Conservation (phyloP, 2,113 vertebrate genomes). For the Glaucidium brasilianum region DNA sequence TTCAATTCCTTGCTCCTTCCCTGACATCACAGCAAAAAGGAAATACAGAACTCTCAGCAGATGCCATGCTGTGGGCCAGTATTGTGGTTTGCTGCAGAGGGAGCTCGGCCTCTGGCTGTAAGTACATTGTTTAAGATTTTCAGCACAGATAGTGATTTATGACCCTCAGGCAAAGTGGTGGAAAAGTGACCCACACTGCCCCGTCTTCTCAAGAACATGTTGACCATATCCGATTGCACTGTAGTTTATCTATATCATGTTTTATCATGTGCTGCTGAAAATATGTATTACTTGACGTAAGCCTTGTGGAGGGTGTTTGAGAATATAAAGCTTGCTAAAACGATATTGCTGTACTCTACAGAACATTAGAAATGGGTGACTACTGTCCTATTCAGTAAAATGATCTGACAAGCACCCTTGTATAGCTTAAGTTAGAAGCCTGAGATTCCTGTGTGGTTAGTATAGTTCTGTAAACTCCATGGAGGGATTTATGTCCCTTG, state of each 20-base stretch:
- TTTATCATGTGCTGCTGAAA: not conserved
- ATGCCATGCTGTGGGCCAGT: not conserved
- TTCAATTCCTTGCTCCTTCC: not conserved
- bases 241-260: not conserved
- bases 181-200: not conserved
- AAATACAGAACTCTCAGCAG: too few species aligned
- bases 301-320: not conserved
- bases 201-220: not conserved
- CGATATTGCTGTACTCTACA: not conserved
- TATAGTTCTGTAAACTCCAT: not conserved
- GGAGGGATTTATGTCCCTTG: not conserved
- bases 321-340: not conserved
- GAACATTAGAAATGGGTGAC: not conserved
- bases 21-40: not conserved
- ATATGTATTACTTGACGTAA: not conserved
- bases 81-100: not conserved
- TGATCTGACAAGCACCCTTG: rapidly evolving
- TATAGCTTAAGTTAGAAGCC: not conserved
- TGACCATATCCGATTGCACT: not conserved
- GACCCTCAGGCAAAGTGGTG: not conserved
- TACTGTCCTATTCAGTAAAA: not conserved
- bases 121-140: not conserved
- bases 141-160: not conserved
- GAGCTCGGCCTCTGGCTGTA: not conserved
- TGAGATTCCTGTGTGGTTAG: not conserved